Evolutionary conservation across 2,113 vertebrate genomes (phyloP).

Genomic region (Speoplatyrhinus poulsoni): DNA sequence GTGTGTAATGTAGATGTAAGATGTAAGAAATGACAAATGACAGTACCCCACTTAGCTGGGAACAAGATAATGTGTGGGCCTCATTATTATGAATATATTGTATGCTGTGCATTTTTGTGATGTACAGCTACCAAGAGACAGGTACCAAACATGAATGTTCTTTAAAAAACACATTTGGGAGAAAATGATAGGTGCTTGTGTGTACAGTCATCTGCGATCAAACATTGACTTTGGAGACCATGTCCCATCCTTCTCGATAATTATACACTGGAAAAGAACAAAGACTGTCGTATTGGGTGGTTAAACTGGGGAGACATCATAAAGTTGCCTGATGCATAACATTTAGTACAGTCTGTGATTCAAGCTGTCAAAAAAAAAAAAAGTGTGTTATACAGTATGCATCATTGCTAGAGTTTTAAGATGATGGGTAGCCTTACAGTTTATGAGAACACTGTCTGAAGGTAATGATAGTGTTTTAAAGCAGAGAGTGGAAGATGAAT

Average conservation of each 20-base stretch:
- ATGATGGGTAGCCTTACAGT: slow-evolving; percentile 11
- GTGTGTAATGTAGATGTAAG: too few species aligned
- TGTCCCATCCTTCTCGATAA: neutral
- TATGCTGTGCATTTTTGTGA: too few species aligned
- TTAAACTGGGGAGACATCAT: neutral
- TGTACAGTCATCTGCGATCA: neutral
- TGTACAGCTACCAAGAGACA: too few species aligned
- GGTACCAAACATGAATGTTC: too few species aligned
- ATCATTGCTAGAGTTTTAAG: slow-evolving; percentile 3
- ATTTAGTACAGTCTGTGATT: slow-evolving; percentile 15
- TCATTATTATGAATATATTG: too few species aligned
- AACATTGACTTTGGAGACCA: neutral
- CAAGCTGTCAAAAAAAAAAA: neutral
- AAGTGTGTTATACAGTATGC: neutral
- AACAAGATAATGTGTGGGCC: too few species aligned
- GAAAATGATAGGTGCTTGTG: neutral
- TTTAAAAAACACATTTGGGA: too few species aligned
- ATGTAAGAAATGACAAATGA: too few species aligned
- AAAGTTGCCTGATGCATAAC: slow-evolving; percentile 2
- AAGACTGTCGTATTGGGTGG: slow-evolving; percentile 4
- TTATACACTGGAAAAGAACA: neutral
- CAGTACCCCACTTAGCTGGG: too few species aligned
- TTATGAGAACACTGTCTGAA: slow-evolving; percentile 1
- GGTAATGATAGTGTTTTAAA: slow-evolving; percentile 7
- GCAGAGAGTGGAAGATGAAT: neutral